Percentiles rank a stretch among this genome's conserved stretches.
These are phyloP conservation scores for Germaria angustata DNA, from an alignment of 2,888 invertebrate genomes.

Conservation along the genomic window DNA sequence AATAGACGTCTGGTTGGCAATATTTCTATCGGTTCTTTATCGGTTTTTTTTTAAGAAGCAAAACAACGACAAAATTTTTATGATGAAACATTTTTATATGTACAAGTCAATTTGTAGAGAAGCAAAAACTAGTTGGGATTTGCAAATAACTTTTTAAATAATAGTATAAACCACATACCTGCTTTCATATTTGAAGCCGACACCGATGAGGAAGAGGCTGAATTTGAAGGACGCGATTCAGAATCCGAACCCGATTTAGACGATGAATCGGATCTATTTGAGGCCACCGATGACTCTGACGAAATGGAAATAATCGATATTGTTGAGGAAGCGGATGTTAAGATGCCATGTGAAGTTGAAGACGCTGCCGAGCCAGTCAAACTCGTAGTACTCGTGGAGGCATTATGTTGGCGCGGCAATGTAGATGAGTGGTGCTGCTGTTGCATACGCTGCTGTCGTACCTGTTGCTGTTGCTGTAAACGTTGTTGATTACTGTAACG, in stretches of 20 bases:
- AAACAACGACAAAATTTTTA: no score
- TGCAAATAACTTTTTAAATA: no score
- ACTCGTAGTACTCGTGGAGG: slow-evolving; percentile 66
- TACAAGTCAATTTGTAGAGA: no score
- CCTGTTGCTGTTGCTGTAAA: slow-evolving; percentile 69
- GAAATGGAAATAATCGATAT: slow-evolving; percentile 78
- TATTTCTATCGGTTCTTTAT: no score
- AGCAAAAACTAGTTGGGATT: no score
- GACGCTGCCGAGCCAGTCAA: slow-evolving; percentile 42
- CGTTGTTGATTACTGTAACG: slow-evolving; percentile 63
- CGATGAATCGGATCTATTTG: slow-evolving; percentile 66
- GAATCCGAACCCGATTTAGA: slow-evolving; percentile 64
- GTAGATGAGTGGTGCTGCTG: slow-evolving; percentile 61
- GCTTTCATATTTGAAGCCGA: slow-evolving; percentile 67
- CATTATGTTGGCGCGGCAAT: slow-evolving; percentile 62
- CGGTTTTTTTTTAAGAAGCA: no score
- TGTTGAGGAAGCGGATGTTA: slow-evolving; percentile 75
- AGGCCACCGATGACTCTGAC: slow-evolving; percentile 76
- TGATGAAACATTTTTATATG: no score
- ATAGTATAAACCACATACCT: no score
- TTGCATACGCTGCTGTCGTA: slow-evolving; percentile 68
- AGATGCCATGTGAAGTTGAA: slow-evolving; percentile 61
- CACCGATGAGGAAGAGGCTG: slow-evolving; percentile 66
- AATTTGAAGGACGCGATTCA: slow-evolving; percentile 66
- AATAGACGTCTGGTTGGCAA: no score